A percentile compares a stretch with the other conserved stretches of the same genome.
phyloP scores from a whole-genome alignment of 1,140 invertebrate species.

The Caenorhabditis latens region DNA sequence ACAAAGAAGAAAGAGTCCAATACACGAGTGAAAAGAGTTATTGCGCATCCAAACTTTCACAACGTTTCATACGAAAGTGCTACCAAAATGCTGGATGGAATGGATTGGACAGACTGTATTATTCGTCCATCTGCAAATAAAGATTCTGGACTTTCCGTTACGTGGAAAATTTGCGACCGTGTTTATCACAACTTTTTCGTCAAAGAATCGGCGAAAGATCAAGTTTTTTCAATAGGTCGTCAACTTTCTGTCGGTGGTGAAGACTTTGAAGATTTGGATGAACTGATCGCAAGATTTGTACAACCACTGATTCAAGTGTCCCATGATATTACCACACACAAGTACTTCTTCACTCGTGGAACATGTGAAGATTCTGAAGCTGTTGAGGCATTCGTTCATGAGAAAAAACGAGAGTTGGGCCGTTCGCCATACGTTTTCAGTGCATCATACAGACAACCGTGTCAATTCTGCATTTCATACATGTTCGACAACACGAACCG shows the following conservation, averaged over 20 bases:
- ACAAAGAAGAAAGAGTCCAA: conserved; percentile 22
- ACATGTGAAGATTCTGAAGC: conserved; percentile 81
- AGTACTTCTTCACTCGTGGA: conserved; percentile 4
- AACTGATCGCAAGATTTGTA: conserved; percentile 56
- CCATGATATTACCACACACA: conserved; percentile 18
- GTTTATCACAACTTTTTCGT: conserved; percentile 97
- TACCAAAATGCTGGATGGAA: conserved; percentile 88
- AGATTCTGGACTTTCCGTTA: conserved; percentile 93
- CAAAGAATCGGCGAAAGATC: conserved; percentile 94
- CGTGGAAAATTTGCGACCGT: conserved; percentile 95
- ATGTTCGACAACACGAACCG: conserved; percentile 12
- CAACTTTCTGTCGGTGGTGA: conserved; percentile 53
- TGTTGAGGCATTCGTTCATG: conserved; percentile 87
- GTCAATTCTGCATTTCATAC: conserved; percentile 21
- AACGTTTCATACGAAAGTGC: conserved; percentile 94
- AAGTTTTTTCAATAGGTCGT: conserved; percentile 85
- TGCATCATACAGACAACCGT: conserved; percentile 35
- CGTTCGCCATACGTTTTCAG: conserved; percentile 83
- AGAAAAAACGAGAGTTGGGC: conserved; percentile 88
- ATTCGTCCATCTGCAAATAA: conserved; percentile 90
- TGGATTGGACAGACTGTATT: conserved; percentile 93
- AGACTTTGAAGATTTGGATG: conserved; percentile 64
- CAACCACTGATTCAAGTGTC: conserved; percentile 55
- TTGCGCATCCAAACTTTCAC: conserved; percentile 96
- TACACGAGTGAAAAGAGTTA: conserved; percentile 83